A percentile compares a stretch with the other conserved stretches of the same genome.
Evolutionary conservation across 2,888 invertebrate species (phyloP).

Genomic region (Cheilosia grossa): DNA sequence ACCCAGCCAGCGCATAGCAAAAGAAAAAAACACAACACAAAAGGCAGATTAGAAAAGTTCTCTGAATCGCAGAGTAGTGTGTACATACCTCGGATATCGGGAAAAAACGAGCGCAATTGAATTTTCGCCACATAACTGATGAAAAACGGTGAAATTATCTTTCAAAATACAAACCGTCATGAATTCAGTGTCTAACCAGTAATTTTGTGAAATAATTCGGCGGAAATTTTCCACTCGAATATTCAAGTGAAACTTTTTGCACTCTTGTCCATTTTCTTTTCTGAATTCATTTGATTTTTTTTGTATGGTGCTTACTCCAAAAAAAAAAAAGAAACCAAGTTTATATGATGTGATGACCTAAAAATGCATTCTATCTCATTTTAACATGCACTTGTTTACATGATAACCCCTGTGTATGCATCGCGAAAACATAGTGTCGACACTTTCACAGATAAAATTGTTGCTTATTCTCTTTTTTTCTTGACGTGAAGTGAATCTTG

Average conservation of each 20-base stretch:
- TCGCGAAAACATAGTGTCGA: constrained; percentile 29
- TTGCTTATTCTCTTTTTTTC: constrained; percentile 60
- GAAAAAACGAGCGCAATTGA: constrained; percentile 71
- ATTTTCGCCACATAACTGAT: constrained; percentile 47
- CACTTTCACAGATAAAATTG: constrained; percentile 64
- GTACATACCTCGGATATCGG: constrained; percentile 54
- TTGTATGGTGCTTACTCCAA: constrained; percentile 66
- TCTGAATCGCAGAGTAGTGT: constrained; percentile 48
- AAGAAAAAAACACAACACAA: constrained; percentile 53
- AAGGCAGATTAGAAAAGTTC: constrained; percentile 71
- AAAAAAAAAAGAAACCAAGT: constrained; percentile 65
- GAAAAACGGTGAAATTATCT: constrained; percentile 1
- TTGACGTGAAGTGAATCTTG: constrained; percentile 42
- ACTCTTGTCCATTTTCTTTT: constrained; percentile 64
- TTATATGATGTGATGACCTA: constrained; percentile 76
- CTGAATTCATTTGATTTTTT: constrained; percentile 45
- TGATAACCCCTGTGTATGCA: constrained; percentile 73
- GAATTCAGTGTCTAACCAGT: not conserved
- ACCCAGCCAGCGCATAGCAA: constrained; percentile 51
- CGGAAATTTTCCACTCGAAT: constrained; percentile 28
- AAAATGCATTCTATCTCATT: constrained; percentile 76
- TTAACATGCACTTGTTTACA: constrained; percentile 77
- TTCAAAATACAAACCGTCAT: constrained; percentile 3
- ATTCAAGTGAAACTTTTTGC: constrained; percentile 70
- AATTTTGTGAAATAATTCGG: constrained; percentile 11